Percentiles rank a stretch among this genome's conserved stretches.
These are phyloP conservation scores for Hymenochirus boettgeri DNA, from an alignment of 2,113 vertebrate genomes.

Conservation along the genomic window DNA sequence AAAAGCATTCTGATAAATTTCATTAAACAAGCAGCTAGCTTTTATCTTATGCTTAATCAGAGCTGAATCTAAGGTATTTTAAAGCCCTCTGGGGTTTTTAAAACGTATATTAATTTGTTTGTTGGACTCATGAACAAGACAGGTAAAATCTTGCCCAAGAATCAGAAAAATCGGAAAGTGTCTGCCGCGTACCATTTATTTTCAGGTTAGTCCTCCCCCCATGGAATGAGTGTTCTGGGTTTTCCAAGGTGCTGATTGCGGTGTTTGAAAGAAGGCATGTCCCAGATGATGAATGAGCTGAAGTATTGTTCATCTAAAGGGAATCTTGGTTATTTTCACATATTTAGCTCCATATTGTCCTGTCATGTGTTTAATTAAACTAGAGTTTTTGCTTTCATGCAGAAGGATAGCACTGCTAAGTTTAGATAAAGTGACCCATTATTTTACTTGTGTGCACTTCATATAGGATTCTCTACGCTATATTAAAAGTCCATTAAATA, in stretches of 20 bases:
- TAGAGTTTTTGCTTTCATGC: neutral
- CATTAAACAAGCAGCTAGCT: slow-evolving; percentile 21
- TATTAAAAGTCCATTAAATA: too few species aligned
- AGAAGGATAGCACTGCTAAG: too few species aligned
- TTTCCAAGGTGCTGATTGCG: slow-evolving; percentile 20
- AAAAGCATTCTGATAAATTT: slow-evolving; percentile 5
- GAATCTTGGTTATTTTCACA: slow-evolving; percentile 12
- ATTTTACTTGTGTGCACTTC: too few species aligned
- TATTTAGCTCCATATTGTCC: neutral
- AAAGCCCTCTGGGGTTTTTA: slow-evolving; percentile 30
- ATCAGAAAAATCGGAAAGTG: slow-evolving; percentile 13
- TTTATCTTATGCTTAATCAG: slow-evolving; percentile 7
- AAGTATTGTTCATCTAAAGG: slow-evolving; percentile 7
- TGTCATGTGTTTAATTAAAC: slow-evolving; percentile 15
- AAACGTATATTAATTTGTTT: slow-evolving; percentile 30
- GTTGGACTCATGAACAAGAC: slow-evolving; percentile 18
- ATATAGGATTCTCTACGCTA: too few species aligned
- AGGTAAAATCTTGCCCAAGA: slow-evolving; percentile 38
- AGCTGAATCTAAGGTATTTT: slow-evolving; percentile 7
- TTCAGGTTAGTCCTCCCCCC: slow-evolving; percentile 7
- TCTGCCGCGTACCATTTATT: slow-evolving; percentile 9
- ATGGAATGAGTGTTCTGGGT: slow-evolving; percentile 11
- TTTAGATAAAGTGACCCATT: too few species aligned
- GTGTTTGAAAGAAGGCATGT: slow-evolving; percentile 11
- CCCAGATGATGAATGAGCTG: neutral